Conservation (phyloP, 2,888 invertebrate genomes). For the Eilema griseolum region DNA sequence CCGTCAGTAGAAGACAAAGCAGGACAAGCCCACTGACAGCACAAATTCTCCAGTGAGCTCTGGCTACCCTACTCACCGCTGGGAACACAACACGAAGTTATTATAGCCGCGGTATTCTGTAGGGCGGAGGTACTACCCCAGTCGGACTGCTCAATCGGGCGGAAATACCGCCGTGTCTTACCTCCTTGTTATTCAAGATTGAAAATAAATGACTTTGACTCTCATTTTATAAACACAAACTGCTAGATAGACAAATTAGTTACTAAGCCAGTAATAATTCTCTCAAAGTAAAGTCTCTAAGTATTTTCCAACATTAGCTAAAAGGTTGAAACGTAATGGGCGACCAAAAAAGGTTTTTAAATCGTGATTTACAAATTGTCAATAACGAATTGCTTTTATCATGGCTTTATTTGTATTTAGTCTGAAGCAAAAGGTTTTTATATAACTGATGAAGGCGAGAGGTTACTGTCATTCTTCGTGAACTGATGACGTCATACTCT, state of each 20-base stretch:
- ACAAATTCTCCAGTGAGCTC: too few species aligned
- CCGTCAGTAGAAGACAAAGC: too few species aligned
- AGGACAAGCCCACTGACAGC: too few species aligned
- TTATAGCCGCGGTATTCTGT: too few species aligned
- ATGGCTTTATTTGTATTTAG: not conserved
- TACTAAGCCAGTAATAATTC: slow-evolving; percentile 22
- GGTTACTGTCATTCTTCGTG: not conserved
- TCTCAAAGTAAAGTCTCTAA: slow-evolving; percentile 9
- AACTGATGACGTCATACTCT: not conserved
- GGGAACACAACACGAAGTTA: too few species aligned
- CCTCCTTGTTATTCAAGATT: too few species aligned
- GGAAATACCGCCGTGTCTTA: too few species aligned
- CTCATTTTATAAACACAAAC: not conserved
- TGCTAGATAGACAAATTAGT: not conserved
- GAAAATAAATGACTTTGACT: too few species aligned
- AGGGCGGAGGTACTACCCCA: too few species aligned
- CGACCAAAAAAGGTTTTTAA: slow-evolving; percentile 17
- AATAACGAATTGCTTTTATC: slow-evolving; percentile 17
- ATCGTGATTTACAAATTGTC: slow-evolving; percentile 28
- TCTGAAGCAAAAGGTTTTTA: not conserved
- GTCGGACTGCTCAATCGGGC: too few species aligned
- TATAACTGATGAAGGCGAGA: not conserved
- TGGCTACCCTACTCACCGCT: too few species aligned
- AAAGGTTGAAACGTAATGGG: slow-evolving; percentile 34
- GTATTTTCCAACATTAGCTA: slow-evolving; percentile 33